phyloP scores from a whole-genome alignment of 2,888 invertebrate genomes.

The Drosophila rubida region DNA sequence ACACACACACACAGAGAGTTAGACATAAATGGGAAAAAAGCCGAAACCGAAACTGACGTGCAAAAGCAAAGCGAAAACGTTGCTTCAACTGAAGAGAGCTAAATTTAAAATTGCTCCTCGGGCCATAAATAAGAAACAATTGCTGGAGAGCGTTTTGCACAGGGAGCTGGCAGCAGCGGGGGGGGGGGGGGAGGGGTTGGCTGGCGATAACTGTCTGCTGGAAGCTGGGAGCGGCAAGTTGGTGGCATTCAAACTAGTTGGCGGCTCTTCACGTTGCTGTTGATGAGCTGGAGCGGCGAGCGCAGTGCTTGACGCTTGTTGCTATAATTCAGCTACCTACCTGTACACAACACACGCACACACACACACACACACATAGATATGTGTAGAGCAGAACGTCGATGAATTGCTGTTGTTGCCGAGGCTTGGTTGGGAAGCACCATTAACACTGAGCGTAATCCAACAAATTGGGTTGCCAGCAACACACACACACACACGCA shows the following conservation, averaged over 20 bases:
- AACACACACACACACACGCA: conserved; percentile 16
- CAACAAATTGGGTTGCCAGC: conserved; percentile 66
- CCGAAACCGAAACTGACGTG: conserved; percentile 23
- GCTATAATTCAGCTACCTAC: conserved; percentile 59
- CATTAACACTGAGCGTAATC: conserved; percentile 66
- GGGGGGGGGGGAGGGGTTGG: background rate
- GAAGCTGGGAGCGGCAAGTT: conserved; percentile 5
- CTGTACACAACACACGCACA: background rate
- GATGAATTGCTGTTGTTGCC: background rate
- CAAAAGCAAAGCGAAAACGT: conserved; percentile 43
- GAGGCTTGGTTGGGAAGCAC: conserved; percentile 44
- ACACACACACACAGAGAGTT: background rate
- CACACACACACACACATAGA: background rate
- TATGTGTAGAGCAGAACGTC: too few species aligned
- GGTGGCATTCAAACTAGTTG: conserved; percentile 45
- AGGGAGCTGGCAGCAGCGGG: conserved; percentile 24
- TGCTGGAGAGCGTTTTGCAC: conserved; percentile 57
- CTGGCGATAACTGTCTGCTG: background rate
- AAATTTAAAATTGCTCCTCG: conserved; percentile 65
- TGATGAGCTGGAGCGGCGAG: conserved; percentile 48
- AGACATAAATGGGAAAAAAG: conserved; percentile 3
- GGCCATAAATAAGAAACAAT: conserved; percentile 70
- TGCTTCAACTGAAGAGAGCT: conserved; percentile 37
- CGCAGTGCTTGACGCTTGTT: conserved; percentile 35
- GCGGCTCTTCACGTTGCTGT: conserved; percentile 38